phyloP scores from a whole-genome alignment of 1,140 invertebrate species.

The Drosophila sp. region DNA sequence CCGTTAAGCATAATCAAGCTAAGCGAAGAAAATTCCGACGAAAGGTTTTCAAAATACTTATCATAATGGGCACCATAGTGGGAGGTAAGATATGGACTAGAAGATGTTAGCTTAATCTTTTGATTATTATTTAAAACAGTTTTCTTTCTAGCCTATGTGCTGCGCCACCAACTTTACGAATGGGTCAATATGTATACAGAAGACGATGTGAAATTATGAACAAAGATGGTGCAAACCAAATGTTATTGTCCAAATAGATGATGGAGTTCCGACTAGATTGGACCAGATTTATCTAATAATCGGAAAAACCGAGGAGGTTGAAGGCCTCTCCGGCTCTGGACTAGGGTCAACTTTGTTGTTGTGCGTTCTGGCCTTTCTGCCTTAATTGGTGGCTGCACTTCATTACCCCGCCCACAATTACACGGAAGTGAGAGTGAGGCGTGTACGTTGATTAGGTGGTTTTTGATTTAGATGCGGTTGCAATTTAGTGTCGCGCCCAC shows the following conservation, averaged over 20 bases:
- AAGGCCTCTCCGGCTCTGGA: neutral
- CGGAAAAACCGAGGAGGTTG: neutral
- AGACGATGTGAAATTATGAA: neutral
- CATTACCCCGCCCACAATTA: constrained; percentile 33
- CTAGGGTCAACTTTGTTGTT: neutral
- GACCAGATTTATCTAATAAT: neutral
- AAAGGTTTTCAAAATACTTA: neutral
- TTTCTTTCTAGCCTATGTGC: constrained; percentile 10
- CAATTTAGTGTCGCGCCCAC: constrained; percentile 55
- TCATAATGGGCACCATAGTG: neutral
- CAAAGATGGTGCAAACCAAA: neutral
- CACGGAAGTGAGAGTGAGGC: constrained; percentile 27
- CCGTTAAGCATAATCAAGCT: neutral
- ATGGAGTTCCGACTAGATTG: neutral
- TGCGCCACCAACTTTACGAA: neutral
- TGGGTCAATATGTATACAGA: neutral
- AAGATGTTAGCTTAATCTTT: neutral
- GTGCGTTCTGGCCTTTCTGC: constrained; percentile 8
- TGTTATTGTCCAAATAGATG: neutral
- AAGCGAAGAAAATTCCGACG: neutral
- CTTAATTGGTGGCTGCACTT: constrained; percentile 59
- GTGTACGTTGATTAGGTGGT: constrained; percentile 50
- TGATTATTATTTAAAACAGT: neutral
- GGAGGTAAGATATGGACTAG: neutral
- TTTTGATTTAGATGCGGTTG: constrained; percentile 41